Percentiles rank a stretch among this genome's conserved stretches.
These are phyloP conservation scores for Phodopus roborovskii DNA, from an alignment of 2,113 vertebrate genomes.

Conservation along the genomic window DNA sequence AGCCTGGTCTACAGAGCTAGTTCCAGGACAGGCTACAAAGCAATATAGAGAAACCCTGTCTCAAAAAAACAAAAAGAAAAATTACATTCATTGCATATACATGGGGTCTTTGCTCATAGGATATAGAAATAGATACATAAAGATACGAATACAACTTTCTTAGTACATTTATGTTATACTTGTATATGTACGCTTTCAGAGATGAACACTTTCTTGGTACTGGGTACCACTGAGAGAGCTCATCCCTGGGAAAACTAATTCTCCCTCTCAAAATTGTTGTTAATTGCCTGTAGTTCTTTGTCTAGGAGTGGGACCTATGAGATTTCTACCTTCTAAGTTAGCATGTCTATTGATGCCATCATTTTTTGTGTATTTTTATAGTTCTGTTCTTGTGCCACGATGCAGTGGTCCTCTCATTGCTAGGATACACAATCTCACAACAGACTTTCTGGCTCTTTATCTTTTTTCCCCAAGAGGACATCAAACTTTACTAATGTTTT, in stretches of 20 bases:
- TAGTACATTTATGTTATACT: not conserved
- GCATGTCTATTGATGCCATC: not conserved
- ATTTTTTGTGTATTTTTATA: not conserved
- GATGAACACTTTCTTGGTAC: not conserved
- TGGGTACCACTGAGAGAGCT: not conserved
- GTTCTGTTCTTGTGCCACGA: not conserved
- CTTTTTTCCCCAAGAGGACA: not conserved
- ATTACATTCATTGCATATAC: not conserved
- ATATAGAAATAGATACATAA: not conserved
- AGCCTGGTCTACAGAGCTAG: too few relatives aligned
- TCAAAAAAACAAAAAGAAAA: too few relatives aligned
- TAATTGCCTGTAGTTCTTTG: not conserved
- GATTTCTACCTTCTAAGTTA: not conserved
- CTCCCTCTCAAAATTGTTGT: not conserved
- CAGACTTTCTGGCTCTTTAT: not conserved
- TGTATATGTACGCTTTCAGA: not conserved
- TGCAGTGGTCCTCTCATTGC: not conserved
- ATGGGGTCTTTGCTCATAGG: not conserved
- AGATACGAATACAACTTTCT: not conserved
- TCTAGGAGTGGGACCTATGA: not conserved
- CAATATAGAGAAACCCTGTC: too few relatives aligned
- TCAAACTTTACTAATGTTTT: not conserved
- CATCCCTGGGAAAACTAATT: not conserved
- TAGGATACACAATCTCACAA: not conserved
- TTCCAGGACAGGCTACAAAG: too few relatives aligned